Evolutionary conservation across 2,113 vertebrate genomes (phyloP).

Genomic region (Bufo bufo): DNA sequence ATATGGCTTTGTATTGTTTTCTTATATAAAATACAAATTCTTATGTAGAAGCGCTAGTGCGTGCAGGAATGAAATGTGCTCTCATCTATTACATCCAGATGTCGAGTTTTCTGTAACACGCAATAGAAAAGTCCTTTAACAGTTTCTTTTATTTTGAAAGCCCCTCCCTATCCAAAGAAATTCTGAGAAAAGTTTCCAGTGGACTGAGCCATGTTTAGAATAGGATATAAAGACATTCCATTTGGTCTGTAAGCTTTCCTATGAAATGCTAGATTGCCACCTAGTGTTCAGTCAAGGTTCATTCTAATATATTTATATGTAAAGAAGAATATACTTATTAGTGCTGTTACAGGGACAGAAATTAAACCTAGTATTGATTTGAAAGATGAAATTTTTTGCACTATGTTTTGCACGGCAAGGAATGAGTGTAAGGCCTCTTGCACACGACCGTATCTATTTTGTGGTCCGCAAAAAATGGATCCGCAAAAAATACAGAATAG

Average conservation of each 20-base stretch:
- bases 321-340: no score
- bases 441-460: no score
- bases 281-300: constrained; percentile 65
- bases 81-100: constrained; percentile 61
- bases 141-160: constrained; percentile 44
- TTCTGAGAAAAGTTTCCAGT: constrained; percentile 64
- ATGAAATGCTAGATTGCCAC: constrained; percentile 69
- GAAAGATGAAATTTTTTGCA: neutral
- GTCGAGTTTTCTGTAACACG: constrained; percentile 36
- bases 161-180: constrained; percentile 41
- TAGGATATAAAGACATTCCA: constrained; percentile 30
- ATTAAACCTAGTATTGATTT: neutral
- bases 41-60: constrained; percentile 56
- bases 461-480: no score
- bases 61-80: constrained; percentile 53
- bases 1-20: constrained; percentile 54
- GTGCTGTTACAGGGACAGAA: neutral
- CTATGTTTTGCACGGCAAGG: no score
- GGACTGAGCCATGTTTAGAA: constrained; percentile 34
- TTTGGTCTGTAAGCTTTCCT: neutral
- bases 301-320: neutral
- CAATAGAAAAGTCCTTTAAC: constrained; percentile 31
- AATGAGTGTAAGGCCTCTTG: no score
- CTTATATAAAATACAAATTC: constrained; percentile 40
- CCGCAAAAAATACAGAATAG: no score